phyloP scores from a whole-genome alignment of 2,888 invertebrate genomes.

The Galeopsomyia nigrocyanea region DNA sequence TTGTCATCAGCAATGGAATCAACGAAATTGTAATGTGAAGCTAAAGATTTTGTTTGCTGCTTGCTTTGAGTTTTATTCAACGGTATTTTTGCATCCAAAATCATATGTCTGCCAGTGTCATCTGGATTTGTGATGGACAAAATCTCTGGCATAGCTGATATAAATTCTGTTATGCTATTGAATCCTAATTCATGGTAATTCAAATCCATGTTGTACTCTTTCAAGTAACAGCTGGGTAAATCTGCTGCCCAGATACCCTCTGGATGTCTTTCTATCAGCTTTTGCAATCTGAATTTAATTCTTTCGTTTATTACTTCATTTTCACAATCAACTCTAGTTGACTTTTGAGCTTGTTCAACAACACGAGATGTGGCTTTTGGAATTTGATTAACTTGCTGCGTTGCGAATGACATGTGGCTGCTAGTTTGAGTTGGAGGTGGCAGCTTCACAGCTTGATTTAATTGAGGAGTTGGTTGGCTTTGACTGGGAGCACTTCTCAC shows the following conservation, averaged over 20 bases:
- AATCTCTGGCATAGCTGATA: constrained; percentile 58
- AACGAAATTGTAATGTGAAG: constrained; percentile 53
- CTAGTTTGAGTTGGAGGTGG: too few species aligned
- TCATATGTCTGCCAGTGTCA: constrained; percentile 54
- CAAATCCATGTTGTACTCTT: constrained; percentile 57
- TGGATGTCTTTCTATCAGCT: constrained; percentile 58
- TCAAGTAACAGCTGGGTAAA: constrained; percentile 55
- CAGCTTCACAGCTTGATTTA: too few species aligned
- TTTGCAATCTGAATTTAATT: constrained; percentile 54
- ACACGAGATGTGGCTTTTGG: not conserved
- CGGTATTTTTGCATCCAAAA: constrained; percentile 54
- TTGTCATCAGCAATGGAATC: constrained; percentile 45
- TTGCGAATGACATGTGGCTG: too few species aligned
- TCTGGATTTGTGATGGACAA: constrained; percentile 54
- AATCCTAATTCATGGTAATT: constrained; percentile 62
- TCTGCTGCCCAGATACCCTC: constrained; percentile 64
- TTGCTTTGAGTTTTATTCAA: constrained; percentile 10
- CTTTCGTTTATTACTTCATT: constrained; percentile 52
- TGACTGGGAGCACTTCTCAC: too few species aligned
- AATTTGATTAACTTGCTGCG: too few species aligned
- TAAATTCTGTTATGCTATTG: constrained; percentile 58
- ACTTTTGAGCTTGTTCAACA: constrained; percentile 1
- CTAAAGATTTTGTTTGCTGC: constrained; percentile 44
- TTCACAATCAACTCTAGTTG: not conserved
- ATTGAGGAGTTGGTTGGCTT: too few species aligned